Base-by-base conservation (phyloP, 2,888 invertebrate species). In the Dryococelus australis region DNA sequence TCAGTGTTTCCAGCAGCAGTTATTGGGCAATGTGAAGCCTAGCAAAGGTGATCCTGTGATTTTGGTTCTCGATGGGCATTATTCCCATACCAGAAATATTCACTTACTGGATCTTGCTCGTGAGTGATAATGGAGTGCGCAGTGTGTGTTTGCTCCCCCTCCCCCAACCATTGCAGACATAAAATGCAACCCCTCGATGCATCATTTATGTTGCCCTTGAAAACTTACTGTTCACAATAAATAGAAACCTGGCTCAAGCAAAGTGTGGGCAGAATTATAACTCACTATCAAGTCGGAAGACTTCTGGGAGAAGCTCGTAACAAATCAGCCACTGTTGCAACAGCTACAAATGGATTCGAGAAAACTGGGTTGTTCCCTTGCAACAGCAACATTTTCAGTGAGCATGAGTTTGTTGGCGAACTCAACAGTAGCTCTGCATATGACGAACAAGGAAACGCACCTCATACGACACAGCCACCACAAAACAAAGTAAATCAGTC, bases 1-100 rank as follows among this genome's bases (percentile, higher is more conserved):
- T 10, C 86, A 90, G 79, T 92, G 91, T 91, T 89, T 92, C 79
- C 85, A 47, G 47, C 47, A 47, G 47, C 47, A 47, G 47, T 91
- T 91, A 85, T 87, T 90, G 80, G 81, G 88, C 0, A 85, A 87
- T 27, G 87, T 90, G 35, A 91, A 90, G n/a, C 90, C 91, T 8
- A 88, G 89, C 65, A 83, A 85, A 81, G 89, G 90, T 43, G 86
- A 90, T 84, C 90, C 90, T 43, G 89, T 90, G 16, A 85, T 91
- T 43, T 88, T 91, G 12, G 12, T 89, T 10, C 84, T 89, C 35
- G 89, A 89, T 87, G 88, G 89, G 8, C 89, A 89, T 85, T 88
- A 47, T 51, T 86, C 85, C 80, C 88, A 89, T 85, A 89, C 87
- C 6, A 85, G 88, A 80, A 90, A 89, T 47, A 27, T 87, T 27